Base-by-base conservation (phyloP, 2,113 vertebrate species). In the Cephalopholis sonnerati region DNA sequence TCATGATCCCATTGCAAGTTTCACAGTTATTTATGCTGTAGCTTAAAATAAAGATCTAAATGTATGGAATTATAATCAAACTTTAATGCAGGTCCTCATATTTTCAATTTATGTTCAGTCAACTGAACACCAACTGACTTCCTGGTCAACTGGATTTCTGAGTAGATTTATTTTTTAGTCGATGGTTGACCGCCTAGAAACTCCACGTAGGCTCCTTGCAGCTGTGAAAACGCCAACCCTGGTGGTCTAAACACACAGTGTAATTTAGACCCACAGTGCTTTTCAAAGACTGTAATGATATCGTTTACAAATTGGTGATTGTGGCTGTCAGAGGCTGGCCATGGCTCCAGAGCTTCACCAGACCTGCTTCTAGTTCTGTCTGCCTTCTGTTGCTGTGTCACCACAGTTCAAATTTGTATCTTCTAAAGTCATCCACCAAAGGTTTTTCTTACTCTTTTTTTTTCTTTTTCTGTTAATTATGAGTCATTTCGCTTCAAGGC, bases 231-330 rank as follows among this genome's bases (percentile, higher is more conserved):
- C 4, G 46, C 20, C 48, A 48, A n/a, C 46, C 22, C 17, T 53
- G 62, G 54, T 67, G 61, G 62, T 54, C 32, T 41, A 66, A 72
- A 54, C 62, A 29, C 74, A 65, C 4, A 11, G 27, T 66, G 44
- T 79, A 80, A 86, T 88, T 89, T 91, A 68, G 70, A 71, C 36
- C 68, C 58, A 22, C 27, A n/a, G 62, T 82, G 48, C 54, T 64
- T 87, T 57, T 25, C 82, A 82, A 74, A 88, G 79, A 63, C 75
- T 71, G 62, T 83, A 85, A 85, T 84, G 32, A 77, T 77, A 54
- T 78, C 32, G 24, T 82, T 62, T 82, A 83, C 66, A 76, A 85
- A 85, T 27, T 32, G 39, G 74, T 54, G 69, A 78, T 71, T 82
- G 64, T 74, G 72, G 44, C 67, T 66, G 70, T 78, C 82, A 77